These are phyloP conservation scores for Pterostichus niger DNA, from an alignment of 2,888 invertebrate genomes.

Conservation along the genomic window DNA sequence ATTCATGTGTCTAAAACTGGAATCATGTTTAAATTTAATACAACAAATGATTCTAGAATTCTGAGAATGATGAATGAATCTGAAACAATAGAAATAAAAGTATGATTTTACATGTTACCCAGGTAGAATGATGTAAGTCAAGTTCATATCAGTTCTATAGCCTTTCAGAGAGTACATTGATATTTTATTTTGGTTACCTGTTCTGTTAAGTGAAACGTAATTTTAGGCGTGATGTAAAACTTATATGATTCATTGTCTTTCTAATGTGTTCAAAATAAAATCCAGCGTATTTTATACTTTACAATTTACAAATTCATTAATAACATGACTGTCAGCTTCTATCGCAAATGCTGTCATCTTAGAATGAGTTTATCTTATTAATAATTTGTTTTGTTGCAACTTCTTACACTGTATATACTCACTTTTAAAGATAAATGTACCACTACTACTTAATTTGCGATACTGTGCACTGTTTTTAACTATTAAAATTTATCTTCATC, in stretches of 20 bases:
- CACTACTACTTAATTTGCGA: slow-evolving; percentile 27
- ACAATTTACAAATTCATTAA: slow-evolving; percentile 38
- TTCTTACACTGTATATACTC: background rate
- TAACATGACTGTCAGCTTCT: slow-evolving; percentile 16
- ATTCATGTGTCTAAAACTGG: background rate
- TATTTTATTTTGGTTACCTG: slow-evolving; percentile 9
- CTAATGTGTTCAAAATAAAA: slow-evolving; percentile 20
- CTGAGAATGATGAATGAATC: background rate
- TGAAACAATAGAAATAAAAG: background rate
- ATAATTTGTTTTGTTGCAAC: slow-evolving; percentile 20
- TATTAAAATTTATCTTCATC: background rate
- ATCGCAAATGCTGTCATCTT: slow-evolving; percentile 22
- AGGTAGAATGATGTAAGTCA: background rate
- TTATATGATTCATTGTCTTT: slow-evolving; percentile 18
- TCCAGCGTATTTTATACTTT: slow-evolving; percentile 10
- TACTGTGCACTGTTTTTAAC: background rate
- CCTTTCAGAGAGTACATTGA: background rate
- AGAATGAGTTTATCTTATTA: slow-evolving; percentile 46
- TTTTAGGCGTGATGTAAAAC: slow-evolving; percentile 17
- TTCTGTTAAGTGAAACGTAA: background rate
- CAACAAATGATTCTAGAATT: background rate
- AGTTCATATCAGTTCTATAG: slow-evolving; percentile 4
- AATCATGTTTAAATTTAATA: background rate
- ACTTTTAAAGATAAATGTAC: slow-evolving; percentile 18
- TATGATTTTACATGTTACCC: too few relatives aligned